Evolutionary conservation across 2,797 vertebrate genomes (phyloP).

Genomic region (Argyrosomus regius): DNA sequence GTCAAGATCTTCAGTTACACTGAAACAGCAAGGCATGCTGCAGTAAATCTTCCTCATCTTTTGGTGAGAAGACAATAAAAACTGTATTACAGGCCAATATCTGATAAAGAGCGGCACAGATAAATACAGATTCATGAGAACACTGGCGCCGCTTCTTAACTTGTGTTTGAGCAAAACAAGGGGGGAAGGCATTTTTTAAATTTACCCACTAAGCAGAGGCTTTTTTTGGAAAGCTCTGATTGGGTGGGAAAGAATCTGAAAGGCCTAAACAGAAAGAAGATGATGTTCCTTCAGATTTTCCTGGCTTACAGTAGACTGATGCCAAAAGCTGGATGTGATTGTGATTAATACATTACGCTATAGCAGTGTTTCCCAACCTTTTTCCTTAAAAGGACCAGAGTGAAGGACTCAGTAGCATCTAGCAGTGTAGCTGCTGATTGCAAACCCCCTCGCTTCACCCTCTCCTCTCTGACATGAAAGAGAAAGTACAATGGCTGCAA

Average conservation of each 20-base stretch:
- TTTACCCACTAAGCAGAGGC: no score
- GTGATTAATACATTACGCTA: not conserved
- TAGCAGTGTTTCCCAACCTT: no score
- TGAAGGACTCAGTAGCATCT: no score
- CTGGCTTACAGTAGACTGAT: not conserved
- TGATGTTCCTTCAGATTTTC: not conserved
- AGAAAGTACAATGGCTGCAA: no score
- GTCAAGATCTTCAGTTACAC: not conserved
- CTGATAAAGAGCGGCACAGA: not conserved
- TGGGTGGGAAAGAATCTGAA: accelerated
- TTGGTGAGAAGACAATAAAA: not conserved
- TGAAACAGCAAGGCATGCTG: not conserved
- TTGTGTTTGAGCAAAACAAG: not conserved
- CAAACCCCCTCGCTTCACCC: no score
- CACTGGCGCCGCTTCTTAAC: not conserved
- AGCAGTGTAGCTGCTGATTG: no score
- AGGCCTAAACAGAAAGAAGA: not conserved
- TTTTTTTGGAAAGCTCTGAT: not conserved
- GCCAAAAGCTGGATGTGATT: conserved; percentile 12
- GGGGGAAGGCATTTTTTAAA: not conserved
- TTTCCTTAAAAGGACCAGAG: no score
- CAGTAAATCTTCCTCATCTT: not conserved
- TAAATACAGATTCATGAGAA: not conserved
- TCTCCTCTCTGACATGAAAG: no score
- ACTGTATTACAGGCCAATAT: not conserved